These are phyloP conservation scores for Nicator chloris DNA, from an alignment of 2,113 vertebrate genomes.

Conservation along the genomic window DNA sequence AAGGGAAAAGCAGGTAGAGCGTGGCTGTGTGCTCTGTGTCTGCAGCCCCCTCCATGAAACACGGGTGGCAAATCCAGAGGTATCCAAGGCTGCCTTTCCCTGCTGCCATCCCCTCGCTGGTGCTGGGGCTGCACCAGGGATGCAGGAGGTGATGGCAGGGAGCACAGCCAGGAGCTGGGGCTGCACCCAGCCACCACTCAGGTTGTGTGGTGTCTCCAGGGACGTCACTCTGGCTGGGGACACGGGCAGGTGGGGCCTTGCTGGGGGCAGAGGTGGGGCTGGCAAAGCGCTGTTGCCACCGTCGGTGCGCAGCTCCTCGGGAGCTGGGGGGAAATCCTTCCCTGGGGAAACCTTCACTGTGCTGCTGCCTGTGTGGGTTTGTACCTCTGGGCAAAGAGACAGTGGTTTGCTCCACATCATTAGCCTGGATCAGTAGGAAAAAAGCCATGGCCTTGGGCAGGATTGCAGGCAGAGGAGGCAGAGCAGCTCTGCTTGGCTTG, in stretches of 20 bases:
- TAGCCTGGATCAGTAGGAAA: not conserved
- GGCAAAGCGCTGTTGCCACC: not conserved
- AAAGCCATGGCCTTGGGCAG: not conserved
- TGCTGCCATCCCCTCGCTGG: fast-evolving
- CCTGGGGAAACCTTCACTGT: not conserved
- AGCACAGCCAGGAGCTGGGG: not conserved
- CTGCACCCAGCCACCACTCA: not conserved
- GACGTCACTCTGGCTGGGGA: not conserved
- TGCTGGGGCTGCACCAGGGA: not conserved
- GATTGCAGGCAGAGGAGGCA: not conserved
- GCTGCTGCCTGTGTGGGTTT: not conserved
- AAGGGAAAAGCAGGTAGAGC: not conserved
- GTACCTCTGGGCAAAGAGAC: not conserved
- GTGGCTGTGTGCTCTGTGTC: not conserved
- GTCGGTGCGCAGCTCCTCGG: not conserved
- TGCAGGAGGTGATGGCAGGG: not conserved
- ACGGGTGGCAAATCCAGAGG: not conserved
- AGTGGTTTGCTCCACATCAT: fast-evolving
- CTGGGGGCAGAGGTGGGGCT: not conserved
- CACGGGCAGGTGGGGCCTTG: fast-evolving
- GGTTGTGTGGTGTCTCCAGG: not conserved
- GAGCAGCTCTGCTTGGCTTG: not conserved
- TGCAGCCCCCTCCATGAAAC: fast-evolving
- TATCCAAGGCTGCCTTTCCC: not conserved
- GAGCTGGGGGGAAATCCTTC: not conserved